Evolutionary conservation across 2,797 vertebrate species (phyloP), one percentile per base, ranked within the genome.

Genomic region (Chaunax sp.): DNA sequence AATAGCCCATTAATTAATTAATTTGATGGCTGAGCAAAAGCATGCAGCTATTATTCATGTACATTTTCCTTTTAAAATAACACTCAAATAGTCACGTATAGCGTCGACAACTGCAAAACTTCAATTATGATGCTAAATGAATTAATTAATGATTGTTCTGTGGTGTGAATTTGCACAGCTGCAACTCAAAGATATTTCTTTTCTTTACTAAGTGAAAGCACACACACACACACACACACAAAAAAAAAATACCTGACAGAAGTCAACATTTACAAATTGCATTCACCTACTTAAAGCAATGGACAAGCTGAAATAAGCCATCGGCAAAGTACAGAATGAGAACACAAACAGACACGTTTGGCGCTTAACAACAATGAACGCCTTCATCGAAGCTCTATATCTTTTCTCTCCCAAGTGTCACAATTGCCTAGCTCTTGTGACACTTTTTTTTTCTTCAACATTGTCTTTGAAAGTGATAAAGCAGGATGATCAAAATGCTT

Each of bases 401-500:
- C 64, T 67, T 51, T 69, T 75, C 70, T 67, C 75, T 83, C 80
- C 82, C 46, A 54, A 66, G 83, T 84, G 80, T 83, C 85, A 89
- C 77, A 72, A 65, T 72, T 81, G 79, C 75, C 64, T 44, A 65
- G 78, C 81, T 84, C 50, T 53, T 68, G 64, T 83, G 82, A 86
- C 84, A 82, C 35, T 6, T 82, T 84, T 71, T 75, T 65, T 66
- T 64, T 50, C 53, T 40, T 52, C 75, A 80, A 80, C 77, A 71
- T 78, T 37, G 54, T 69, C 84, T 90, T 91, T 91, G 88, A 91
- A 89, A 81, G 18, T 53, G 77, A 70, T 86, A 75, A 90, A 86
- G 77, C 71, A 71, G 55, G 49, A 90, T 87, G 89, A 92, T 91
- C 90, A 91, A 90, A 91, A 84, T 87, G 78, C 69, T 74, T 33